Evolutionary conservation across 2,797 vertebrate genomes (phyloP).

Genomic region (Lagodon rhomboides): DNA sequence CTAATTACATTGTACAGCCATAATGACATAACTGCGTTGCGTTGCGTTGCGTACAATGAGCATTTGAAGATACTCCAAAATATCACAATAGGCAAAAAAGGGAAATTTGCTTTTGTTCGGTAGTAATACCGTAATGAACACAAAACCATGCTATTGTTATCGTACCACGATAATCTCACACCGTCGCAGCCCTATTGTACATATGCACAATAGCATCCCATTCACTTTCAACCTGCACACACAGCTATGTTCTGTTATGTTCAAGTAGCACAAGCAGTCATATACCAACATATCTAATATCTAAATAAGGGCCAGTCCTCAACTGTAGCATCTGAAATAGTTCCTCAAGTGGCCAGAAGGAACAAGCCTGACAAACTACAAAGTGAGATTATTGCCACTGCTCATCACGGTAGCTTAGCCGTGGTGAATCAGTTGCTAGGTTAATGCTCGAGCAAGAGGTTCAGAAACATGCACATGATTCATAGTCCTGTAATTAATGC

Average conservation of each 20-base stretch:
- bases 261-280: neutral
- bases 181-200: no score
- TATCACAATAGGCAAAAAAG: no score
- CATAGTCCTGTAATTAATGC: slow-evolving; percentile 42
- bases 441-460: slow-evolving; percentile 28
- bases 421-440: slow-evolving; percentile 47
- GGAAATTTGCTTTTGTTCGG: no score
- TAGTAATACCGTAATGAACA: no score
- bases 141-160: no score
- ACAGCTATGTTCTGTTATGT: neutral
- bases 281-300: neutral
- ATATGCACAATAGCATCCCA: neutral
- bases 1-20: no score
- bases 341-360: slow-evolving; percentile 1
- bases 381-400: slow-evolving; percentile 13
- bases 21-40: no score
- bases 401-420: slow-evolving; percentile 23
- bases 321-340: slow-evolving; percentile 11
- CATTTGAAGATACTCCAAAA: no score
- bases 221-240: neutral
- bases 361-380: slow-evolving; percentile 13
- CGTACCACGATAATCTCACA: no score
- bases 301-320: neutral
- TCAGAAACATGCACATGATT: slow-evolving; percentile 43
- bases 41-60: no score